Percentiles rank a stretch among this genome's conserved stretches.
phyloP scores from a whole-genome alignment of 1,140 invertebrate genomes.

The Vollenhovia emeryi region DNA sequence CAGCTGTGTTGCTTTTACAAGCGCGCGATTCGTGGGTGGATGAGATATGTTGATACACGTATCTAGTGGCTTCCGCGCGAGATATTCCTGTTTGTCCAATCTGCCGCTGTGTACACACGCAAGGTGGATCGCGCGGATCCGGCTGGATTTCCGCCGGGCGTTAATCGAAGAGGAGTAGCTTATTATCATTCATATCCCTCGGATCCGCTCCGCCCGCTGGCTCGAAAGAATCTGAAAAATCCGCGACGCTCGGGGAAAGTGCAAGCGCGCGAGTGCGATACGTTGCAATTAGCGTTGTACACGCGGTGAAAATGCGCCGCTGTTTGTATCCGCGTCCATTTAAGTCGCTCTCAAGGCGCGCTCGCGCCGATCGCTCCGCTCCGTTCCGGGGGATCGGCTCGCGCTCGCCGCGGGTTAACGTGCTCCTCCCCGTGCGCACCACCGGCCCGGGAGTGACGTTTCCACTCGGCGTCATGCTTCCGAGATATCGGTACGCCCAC shows the following conservation, averaged over 20 bases:
- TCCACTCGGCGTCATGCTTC: conserved; percentile 64
- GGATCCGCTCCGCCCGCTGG: neutral
- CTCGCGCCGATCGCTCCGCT: conserved; percentile 41
- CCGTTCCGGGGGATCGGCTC: neutral
- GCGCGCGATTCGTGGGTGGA: conserved; percentile 22
- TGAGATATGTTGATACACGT: conserved; percentile 33
- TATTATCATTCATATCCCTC: neutral
- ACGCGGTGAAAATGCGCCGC: conserved; percentile 34
- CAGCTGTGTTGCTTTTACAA: conserved; percentile 13
- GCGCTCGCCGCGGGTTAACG: conserved; percentile 67
- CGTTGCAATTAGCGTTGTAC: neutral
- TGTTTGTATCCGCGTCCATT: conserved; percentile 13
- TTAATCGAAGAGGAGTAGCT: neutral
- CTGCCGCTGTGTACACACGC: neutral
- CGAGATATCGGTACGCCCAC: conserved; percentile 71
- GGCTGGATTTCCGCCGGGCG: neutral
- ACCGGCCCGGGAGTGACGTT: conserved; percentile 55
- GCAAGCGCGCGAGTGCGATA: neutral
- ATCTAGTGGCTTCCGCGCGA: conserved; percentile 18
- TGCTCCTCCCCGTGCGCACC: conserved; percentile 54
- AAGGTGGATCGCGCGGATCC: neutral
- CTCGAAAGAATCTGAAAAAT: neutral
- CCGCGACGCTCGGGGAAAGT: neutral
- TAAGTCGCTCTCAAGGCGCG: conserved; percentile 10
- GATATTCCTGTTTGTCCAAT: conserved; percentile 29